phyloP scores from a whole-genome alignment of 1,140 invertebrate genomes.

The Lasioglossum baleicum region DNA sequence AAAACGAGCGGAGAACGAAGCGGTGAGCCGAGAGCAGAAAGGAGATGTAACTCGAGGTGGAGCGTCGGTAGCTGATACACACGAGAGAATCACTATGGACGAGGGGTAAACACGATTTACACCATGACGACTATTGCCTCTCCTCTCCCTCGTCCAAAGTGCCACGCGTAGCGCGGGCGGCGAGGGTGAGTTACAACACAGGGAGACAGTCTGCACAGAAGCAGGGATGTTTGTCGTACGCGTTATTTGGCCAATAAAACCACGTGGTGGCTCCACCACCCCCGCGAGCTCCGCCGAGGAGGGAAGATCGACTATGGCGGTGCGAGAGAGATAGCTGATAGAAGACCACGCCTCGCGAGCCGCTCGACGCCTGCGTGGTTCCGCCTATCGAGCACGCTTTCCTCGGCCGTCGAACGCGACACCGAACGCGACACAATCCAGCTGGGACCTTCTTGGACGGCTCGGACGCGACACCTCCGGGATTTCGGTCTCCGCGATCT shows the following conservation, averaged over 20 bases:
- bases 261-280: conserved; percentile 71
- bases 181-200: conserved; percentile 59
- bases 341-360: conserved; percentile 57
- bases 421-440: conserved; percentile 34
- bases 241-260: conserved; percentile 79
- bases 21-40: neutral
- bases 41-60: conserved; percentile 9
- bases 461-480: conserved; percentile 6
- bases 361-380: conserved; percentile 64
- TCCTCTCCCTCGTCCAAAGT: conserved; percentile 57
- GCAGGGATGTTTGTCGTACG: conserved; percentile 75
- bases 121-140: conserved; percentile 71
- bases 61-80: conserved; percentile 42
- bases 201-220: conserved; percentile 53
- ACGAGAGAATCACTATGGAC: conserved; percentile 67
- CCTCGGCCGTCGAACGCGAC: conserved; percentile 42
- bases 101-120: conserved; percentile 77
- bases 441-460: conserved; percentile 2
- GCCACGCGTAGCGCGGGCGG: conserved; percentile 37
- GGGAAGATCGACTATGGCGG: conserved; percentile 26
- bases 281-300: conserved; percentile 27
- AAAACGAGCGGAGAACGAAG: neutral
- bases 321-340: conserved; percentile 27
- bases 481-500: conserved; percentile 11
- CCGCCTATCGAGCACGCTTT: conserved; percentile 69